Evolutionary conservation across 2,888 invertebrate genomes (phyloP), one percentile per base, ranked within the genome.

Genomic region (Lydus trimaculatus): DNA sequence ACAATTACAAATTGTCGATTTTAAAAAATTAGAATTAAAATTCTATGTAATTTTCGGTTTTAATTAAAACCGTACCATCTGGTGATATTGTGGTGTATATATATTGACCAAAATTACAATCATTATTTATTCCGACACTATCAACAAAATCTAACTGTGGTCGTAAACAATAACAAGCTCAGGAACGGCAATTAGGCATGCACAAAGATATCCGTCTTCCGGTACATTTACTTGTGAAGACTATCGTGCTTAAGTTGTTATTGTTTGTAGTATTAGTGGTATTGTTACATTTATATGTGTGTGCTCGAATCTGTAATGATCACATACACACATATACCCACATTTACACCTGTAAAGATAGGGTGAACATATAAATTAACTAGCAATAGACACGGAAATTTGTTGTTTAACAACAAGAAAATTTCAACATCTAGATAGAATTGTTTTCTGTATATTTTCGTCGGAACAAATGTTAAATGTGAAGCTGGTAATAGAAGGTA

Each of bases 171-270:
- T 78, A 74, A 75, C 78, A 74, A 76, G 75, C 76, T 75, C 52
- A 76, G 80, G 78, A 84, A 83, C 82, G 82, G 81, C 82, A 82
- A 84, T 84, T 84, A 84, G 82, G 81, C 83, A 81, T 82, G 83
- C 83, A 82, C 82, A 81, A 82, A 84, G 84, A 84, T 84, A 84
- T 83, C 82, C 83, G 82, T 80, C 83, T 84, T 84, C 83, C 83
- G 82, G 81, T 81, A 82, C 81, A 81, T 83, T 83, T 81, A 78
- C 81, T 80, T 81, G 79, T 79, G 81, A 80, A 81, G 81, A 82
- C 80, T 82, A 83, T 82, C 81, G 81, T 78, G 80, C 78, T 82
- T 76, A 78, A 80, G 78, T 75, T 70, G 74, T 73, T 71, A 75
- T 56, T 56, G 56, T 56, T 13, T 52, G 20, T 48, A 23, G 56